phyloP scores from a whole-genome alignment of 2,113 vertebrate genomes.

The Myotis brandtii region DNA sequence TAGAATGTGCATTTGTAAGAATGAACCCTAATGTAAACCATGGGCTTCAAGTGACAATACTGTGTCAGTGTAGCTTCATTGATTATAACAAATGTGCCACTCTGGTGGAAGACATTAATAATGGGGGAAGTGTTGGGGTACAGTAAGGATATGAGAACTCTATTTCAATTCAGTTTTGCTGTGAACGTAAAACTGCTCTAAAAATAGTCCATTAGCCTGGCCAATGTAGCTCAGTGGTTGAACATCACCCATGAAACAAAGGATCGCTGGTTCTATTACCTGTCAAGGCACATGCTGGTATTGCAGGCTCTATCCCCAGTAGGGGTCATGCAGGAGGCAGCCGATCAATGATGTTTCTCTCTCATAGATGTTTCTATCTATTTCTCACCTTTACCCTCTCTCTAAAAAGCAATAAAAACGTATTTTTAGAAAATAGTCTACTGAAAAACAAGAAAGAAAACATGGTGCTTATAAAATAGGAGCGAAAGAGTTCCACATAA shows the following conservation, averaged over 20 bases:
- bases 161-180: neutral
- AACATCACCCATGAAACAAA: too few species aligned
- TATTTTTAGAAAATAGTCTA: neutral
- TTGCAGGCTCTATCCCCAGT: too few species aligned
- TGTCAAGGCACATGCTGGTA: too few species aligned
- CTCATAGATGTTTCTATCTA: too few species aligned
- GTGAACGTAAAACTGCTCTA: neutral
- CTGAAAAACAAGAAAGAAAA: neutral
- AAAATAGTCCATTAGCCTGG: neutral
- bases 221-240: too few species aligned
- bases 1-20: neutral
- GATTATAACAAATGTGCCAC: neutral
- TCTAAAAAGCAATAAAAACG: too few species aligned
- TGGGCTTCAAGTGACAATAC: neutral
- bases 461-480: neutral
- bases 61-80: neutral
- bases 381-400: too few species aligned
- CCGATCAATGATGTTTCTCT: too few species aligned
- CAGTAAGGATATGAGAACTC: neutral
- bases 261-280: too few species aligned
- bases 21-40: neutral
- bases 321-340: too few species aligned
- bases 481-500: neutral
- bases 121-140: neutral
- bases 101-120: neutral